Evolutionary conservation across 1,140 invertebrate genomes (phyloP).

Genomic region (Teleogryllus occipitalis): DNA sequence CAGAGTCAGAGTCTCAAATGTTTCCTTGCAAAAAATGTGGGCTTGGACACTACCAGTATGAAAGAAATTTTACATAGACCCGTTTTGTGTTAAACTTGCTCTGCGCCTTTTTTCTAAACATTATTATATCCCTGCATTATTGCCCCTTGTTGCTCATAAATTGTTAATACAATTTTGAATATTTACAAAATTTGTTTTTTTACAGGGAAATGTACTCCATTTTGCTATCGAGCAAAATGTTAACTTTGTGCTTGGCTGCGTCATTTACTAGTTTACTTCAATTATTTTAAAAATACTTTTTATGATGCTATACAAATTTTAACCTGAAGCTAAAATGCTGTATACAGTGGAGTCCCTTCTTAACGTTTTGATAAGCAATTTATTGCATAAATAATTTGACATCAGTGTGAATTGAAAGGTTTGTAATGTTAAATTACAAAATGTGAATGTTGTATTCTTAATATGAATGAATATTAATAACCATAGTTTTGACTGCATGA

Average conservation of each 20-base stretch:
- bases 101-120: not conserved
- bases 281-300: not conserved
- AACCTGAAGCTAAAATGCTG: too few species aligned
- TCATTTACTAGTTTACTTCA: not conserved
- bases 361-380: too few species aligned
- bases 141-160: not conserved
- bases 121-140: not conserved
- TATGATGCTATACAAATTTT: too few species aligned
- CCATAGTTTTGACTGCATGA: not conserved
- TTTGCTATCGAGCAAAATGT: not conserved
- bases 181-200: not conserved
- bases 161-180: not conserved
- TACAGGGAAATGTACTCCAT: not conserved
- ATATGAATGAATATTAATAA: not conserved
- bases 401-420: too few species aligned
- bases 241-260: not conserved
- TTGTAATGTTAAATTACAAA: not conserved
- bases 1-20: too few species aligned
- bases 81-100: not conserved
- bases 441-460: not conserved
- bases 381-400: too few species aligned
- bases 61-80: not conserved
- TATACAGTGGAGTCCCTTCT: too few species aligned
- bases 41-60: not conserved
- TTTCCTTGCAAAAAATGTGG: not conserved